A percentile compares a stretch with the other conserved stretches of the same genome.
Evolutionary conservation across 2,797 vertebrate species (phyloP).

Genomic region (Psittacula echo): DNA sequence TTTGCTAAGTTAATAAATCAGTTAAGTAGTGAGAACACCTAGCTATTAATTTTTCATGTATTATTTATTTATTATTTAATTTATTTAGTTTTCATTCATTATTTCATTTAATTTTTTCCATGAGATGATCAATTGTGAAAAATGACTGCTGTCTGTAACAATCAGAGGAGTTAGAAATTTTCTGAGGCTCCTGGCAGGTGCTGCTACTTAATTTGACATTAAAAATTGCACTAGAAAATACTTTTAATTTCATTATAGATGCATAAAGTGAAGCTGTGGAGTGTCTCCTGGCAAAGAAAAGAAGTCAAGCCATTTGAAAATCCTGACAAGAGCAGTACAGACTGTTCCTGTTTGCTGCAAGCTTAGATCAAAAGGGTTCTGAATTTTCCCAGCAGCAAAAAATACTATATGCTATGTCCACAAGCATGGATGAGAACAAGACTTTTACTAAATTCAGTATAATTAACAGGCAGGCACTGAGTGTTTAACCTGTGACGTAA

Average conservation of each 20-base stretch:
- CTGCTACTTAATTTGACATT: background rate
- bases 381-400: background rate
- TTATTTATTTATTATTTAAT: background rate
- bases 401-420: background rate
- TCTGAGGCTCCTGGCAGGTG: background rate
- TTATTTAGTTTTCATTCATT: background rate
- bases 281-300: background rate
- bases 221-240: background rate
- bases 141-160: background rate
- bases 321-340: background rate
- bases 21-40: background rate
- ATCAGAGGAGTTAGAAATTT: background rate
- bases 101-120: background rate
- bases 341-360: background rate
- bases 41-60: background rate
- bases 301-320: background rate
- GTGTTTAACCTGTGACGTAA: background rate
- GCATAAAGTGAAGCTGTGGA: background rate
- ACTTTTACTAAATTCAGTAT: background rate
- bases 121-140: background rate
- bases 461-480: background rate
- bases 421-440: background rate
- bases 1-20: background rate
- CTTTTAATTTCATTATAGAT: constrained; percentile 2
- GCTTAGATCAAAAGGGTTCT: background rate